Evolutionary conservation across 92 coral and sea anemone species (phyloP).

Genomic region (Galaxea fascicularis): DNA sequence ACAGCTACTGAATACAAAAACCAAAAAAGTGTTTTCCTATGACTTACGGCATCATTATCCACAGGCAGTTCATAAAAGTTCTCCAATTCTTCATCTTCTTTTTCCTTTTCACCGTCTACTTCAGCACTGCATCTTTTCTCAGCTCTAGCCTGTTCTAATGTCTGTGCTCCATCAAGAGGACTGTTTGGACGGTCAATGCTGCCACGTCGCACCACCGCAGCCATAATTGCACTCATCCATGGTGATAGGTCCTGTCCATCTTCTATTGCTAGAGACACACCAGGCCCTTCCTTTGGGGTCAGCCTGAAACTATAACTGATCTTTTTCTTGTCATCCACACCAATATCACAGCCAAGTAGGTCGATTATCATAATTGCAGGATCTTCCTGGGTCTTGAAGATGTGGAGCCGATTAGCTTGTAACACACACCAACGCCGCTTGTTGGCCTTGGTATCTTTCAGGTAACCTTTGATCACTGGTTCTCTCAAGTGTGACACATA

Average conservation of each 20-base stretch:
- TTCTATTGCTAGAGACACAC: slow-evolving; percentile 90
- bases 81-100: slow-evolving; percentile 13
- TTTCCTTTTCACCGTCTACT: slow-evolving; percentile 52
- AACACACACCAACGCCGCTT: slow-evolving; percentile 93
- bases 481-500: slow-evolving; percentile 73
- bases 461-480: slow-evolving; percentile 88
- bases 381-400: slow-evolving; percentile 90
- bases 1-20: too few relatives aligned
- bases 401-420: slow-evolving; percentile 88
- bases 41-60: slow-evolving; percentile 71
- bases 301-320: slow-evolving; percentile 84
- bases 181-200: slow-evolving; percentile 78
- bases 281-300: slow-evolving; percentile 78
- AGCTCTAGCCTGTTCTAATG: slow-evolving; percentile 57
- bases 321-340: slow-evolving; percentile 90
- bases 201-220: slow-evolving; percentile 92
- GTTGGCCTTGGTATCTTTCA: slow-evolving; percentile 82
- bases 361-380: slow-evolving; percentile 84
- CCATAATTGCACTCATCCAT: slow-evolving; percentile 99
- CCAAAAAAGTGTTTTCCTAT: not conserved
- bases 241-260: slow-evolving; percentile 96
- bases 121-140: slow-evolving; percentile 23
- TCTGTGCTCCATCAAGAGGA: slow-evolving; percentile 70
- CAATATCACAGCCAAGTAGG: slow-evolving; percentile 89
- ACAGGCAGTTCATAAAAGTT: slow-evolving; percentile 78